Percentiles rank a stretch among this genome's conserved stretches.
Conservation (phyloP, 2,113 vertebrate genomes). For the Corythaixoides concolor region DNA sequence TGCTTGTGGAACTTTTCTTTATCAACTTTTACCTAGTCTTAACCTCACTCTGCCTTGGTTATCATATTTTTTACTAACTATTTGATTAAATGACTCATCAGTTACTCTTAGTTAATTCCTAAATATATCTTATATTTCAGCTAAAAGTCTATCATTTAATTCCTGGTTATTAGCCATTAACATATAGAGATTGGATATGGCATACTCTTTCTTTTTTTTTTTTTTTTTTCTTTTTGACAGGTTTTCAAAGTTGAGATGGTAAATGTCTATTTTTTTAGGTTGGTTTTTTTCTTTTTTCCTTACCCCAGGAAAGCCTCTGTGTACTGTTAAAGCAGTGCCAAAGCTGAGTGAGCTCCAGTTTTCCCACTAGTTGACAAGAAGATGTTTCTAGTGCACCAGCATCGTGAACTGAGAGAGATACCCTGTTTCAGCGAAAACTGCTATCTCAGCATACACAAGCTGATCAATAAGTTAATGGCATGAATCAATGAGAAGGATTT, state of each 20-base stretch:
- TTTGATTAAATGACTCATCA: not conserved
- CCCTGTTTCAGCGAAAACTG: slow-evolving; percentile 66
- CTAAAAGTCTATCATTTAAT: not conserved
- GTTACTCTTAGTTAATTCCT: not conserved
- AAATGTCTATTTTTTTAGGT: not conserved
- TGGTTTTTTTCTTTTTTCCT: too few relatives aligned
- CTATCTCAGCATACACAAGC: slow-evolving; percentile 79
- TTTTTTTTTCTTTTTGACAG: not conserved
- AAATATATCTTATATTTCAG: not conserved
- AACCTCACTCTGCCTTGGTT: not conserved
- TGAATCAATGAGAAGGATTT: slow-evolving; percentile 88
- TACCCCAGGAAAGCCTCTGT: not conserved
- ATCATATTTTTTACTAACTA: not conserved
- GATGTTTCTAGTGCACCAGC: not conserved
- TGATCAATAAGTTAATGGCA: slow-evolving; percentile 89
- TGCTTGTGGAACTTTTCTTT: not conserved
- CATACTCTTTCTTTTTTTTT: too few relatives aligned
- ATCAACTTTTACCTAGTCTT: not conserved
- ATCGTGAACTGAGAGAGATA: not conserved
- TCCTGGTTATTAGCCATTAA: not conserved
- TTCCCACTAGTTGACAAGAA: not conserved
- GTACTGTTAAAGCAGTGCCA: not conserved
- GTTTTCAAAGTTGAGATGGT: not conserved
- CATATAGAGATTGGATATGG: not conserved
- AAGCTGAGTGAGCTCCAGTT: not conserved